Evolutionary conservation across 2,888 invertebrate genomes (phyloP).

Genomic region (Dryocosmus kuriphilus): DNA sequence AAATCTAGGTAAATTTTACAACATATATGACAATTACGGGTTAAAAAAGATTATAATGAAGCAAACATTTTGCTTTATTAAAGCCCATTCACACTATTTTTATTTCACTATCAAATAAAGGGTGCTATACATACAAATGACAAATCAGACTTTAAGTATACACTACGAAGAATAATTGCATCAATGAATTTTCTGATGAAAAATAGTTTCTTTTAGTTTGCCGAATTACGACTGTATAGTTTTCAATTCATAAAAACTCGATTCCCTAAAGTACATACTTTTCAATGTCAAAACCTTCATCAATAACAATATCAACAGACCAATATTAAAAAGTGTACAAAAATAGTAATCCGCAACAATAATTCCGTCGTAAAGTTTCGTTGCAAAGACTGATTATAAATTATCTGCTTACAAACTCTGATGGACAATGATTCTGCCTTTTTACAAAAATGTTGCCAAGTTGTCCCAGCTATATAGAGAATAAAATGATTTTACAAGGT

Average conservation of each 20-base stretch:
- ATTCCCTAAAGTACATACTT: not conserved
- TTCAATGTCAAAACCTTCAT: not conserved
- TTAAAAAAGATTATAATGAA: not conserved
- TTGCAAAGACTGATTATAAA: constrained; percentile 28
- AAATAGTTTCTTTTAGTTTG: not conserved
- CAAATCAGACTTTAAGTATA: not conserved
- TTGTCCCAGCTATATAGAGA: not conserved
- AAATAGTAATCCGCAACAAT: constrained; percentile 7
- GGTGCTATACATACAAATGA: not conserved
- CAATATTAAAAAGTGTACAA: not conserved
- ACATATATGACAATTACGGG: not conserved
- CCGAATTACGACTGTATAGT: not conserved
- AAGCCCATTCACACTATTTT: not conserved
- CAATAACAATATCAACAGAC: not conserved
- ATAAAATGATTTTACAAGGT: not conserved
- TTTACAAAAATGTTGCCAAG: not conserved
- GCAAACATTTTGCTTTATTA: not conserved
- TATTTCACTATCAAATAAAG: not conserved
- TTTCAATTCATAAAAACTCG: not conserved
- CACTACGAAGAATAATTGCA: not conserved
- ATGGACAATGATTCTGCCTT: constrained; percentile 7
- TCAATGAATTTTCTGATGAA: not conserved
- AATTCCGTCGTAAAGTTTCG: not conserved
- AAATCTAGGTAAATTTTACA: not conserved
- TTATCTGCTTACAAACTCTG: not conserved